Percentiles rank a stretch among this genome's conserved stretches.
Conservation (phyloP, 2,113 vertebrate genomes). For the Upupa epops region DNA sequence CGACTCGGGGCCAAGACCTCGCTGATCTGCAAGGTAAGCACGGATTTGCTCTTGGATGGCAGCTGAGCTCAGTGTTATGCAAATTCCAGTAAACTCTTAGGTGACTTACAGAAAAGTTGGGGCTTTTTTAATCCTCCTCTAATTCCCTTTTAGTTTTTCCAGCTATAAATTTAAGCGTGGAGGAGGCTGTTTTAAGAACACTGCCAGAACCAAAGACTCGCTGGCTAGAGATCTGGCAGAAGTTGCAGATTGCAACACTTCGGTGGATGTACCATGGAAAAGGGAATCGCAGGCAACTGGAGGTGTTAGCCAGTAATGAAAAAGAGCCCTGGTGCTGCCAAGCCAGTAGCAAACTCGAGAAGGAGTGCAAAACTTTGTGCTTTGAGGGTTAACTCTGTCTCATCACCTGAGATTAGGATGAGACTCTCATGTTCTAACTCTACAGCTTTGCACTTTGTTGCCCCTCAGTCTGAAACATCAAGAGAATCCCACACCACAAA, state of each 20-base stretch:
- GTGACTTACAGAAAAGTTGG: not conserved
- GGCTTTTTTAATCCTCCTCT: not conserved
- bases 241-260: slow-evolving; percentile 7
- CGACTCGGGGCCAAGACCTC: slow-evolving; percentile 88
- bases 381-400: not conserved
- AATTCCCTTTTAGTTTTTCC: slow-evolving; percentile 6
- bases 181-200: slow-evolving; percentile 20
- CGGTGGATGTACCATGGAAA: not conserved
- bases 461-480: no score
- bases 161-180: slow-evolving; percentile 9
- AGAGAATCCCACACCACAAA: no score
- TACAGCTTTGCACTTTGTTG: not conserved
- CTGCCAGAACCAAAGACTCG: slow-evolving; percentile 34
- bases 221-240: slow-evolving; percentile 26
- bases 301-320: no score
- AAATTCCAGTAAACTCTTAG: not conserved
- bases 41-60: not conserved
- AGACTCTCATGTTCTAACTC: not conserved
- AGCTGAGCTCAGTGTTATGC: not conserved
- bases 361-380: not conserved
- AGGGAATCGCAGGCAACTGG: not conserved
- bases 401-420: not conserved
- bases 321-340: no score
- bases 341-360: not conserved
- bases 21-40: slow-evolving; percentile 92